These are phyloP conservation scores for Poeciliopsis presidionis DNA, from an alignment of 2,797 vertebrate species.

Conservation along the genomic window DNA sequence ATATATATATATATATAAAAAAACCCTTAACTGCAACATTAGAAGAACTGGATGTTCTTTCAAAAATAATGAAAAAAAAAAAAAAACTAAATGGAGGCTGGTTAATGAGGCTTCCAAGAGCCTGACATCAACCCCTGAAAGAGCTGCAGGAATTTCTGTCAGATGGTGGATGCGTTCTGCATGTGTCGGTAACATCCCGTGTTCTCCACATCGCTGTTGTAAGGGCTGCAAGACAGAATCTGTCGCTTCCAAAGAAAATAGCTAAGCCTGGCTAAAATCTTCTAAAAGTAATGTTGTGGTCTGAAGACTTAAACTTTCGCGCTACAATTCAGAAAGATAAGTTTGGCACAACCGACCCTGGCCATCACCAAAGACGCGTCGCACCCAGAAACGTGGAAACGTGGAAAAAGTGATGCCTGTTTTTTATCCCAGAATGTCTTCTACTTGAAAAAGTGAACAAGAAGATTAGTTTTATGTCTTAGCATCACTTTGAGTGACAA, in stretches of 20 bases:
- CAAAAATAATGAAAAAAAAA: not conserved
- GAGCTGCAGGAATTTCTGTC: not conserved
- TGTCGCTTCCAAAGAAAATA: not conserved
- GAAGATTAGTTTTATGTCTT: not conserved
- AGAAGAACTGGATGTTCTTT: not conserved
- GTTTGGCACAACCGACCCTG: not conserved
- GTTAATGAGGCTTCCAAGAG: not conserved
- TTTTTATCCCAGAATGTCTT: not conserved
- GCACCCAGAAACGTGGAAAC: not conserved
- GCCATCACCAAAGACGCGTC: not conserved
- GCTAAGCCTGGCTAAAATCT: not conserved
- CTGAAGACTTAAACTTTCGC: not conserved
- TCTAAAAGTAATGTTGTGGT: not conserved
- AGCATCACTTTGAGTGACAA: not conserved
- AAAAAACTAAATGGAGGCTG: not conserved
- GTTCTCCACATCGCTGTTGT: not conserved
- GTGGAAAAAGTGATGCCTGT: not conserved
- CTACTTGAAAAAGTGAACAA: not conserved
- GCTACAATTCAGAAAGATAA: not conserved
- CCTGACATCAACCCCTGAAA: not conserved
- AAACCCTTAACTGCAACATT: not conserved
- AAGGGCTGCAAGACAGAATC: not conserved
- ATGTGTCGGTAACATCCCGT: not conserved
- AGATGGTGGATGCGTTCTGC: not conserved
- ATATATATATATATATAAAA: not conserved